Evolutionary conservation across 2,113 vertebrate species (phyloP).

Genomic region (Pseudonaja textilis): DNA sequence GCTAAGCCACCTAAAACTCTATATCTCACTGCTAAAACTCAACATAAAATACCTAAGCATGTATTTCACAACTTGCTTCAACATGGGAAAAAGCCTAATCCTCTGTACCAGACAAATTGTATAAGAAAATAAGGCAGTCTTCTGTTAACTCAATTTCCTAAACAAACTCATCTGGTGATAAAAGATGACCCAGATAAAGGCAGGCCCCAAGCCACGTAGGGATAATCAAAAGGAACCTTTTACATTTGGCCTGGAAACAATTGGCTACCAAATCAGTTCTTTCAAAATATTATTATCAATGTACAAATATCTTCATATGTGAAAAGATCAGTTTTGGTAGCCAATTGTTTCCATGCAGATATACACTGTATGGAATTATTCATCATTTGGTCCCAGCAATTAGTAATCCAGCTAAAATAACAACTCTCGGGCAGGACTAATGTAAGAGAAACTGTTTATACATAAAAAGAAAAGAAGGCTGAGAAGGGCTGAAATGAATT

Average conservation of each 20-base stretch:
- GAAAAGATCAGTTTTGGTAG: neutral
- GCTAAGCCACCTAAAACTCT: neutral
- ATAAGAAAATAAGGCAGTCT: neutral
- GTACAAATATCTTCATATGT: neutral
- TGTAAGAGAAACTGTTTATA: neutral
- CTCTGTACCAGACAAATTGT: neutral
- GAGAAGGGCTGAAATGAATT: neutral
- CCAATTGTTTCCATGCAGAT: neutral
- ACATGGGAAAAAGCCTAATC: neutral
- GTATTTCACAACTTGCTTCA: neutral
- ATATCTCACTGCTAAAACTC: neutral
- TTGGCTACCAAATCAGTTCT: neutral
- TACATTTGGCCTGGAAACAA: neutral
- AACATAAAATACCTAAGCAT: neutral
- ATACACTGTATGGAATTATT: neutral
- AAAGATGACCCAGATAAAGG: neutral
- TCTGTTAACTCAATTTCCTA: neutral
- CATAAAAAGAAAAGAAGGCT: neutral
- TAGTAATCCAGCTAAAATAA: neutral
- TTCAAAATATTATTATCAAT: neutral
- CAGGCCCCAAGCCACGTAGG: neutral
- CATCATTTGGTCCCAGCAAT: neutral
- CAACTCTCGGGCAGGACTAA: too few relatives aligned
- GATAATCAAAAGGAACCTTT: neutral
- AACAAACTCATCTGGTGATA: neutral